These are phyloP conservation scores for Xiphias gladius DNA, from an alignment of 2,113 vertebrate genomes.

Conservation along the genomic window DNA sequence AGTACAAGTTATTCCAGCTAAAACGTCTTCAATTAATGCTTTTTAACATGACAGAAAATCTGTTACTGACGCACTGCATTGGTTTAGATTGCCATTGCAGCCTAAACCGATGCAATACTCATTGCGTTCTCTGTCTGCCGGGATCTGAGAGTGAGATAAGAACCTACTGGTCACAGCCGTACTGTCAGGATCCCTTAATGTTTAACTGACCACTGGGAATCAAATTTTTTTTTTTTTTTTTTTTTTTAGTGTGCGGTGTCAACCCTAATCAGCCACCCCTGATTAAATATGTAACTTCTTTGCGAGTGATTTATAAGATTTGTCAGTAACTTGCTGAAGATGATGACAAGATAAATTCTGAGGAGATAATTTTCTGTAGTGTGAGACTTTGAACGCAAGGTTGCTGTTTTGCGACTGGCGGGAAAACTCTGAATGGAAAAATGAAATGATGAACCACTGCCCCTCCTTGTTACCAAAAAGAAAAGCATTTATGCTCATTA, in stretches of 20 bases:
- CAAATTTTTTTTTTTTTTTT: constrained; percentile 65
- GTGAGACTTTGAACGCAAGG: neutral
- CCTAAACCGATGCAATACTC: constrained; percentile 72
- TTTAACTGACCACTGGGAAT: constrained; percentile 73
- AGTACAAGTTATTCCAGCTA: neutral
- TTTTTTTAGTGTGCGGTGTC: constrained; percentile 48
- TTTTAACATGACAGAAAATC: constrained; percentile 7
- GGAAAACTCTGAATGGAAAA: neutral
- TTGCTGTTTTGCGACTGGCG: neutral
- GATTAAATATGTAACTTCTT: constrained; percentile 36
- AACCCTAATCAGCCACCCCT: constrained; percentile 6
- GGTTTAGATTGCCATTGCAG: constrained; percentile 48
- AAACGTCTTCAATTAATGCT: neutral
- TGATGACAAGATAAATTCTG: neutral
- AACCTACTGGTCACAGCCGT: constrained; percentile 50
- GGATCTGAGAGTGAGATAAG: constrained; percentile 66
- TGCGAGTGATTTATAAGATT: neutral
- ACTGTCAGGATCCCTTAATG: constrained; percentile 62
- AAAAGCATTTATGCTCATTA: neutral
- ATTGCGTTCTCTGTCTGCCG: constrained; percentile 47
- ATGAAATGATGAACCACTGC: neutral
- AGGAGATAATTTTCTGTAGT: neutral
- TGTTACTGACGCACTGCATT: constrained; percentile 23
- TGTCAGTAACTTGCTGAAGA: neutral
- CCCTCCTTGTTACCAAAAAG: neutral